Evolutionary conservation across 2,797 vertebrate species (phyloP), one percentile per base, ranked within the genome.

Genomic region (Parambassis ranga): DNA sequence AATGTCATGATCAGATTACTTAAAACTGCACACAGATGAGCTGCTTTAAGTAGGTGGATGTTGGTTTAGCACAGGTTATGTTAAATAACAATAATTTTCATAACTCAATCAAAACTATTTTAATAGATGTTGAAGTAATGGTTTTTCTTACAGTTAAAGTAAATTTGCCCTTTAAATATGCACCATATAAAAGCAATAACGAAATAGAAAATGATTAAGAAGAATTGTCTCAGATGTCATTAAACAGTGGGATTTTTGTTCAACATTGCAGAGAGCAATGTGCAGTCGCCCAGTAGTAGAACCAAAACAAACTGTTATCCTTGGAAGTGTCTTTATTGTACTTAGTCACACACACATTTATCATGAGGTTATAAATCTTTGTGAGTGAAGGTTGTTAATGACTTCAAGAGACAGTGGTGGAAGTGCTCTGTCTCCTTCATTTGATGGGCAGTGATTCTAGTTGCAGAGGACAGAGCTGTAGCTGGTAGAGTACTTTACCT

Each of bases 401-500:
- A 82, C 81, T 82, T 31, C 13, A 58, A 82, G 83, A 84, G 84
- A 85, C 84, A 79, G 77, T 59, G 75, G 78, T 84, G 75, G 77
- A 88, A 78, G 81, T 82, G 65, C 81, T 77, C 80, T 52, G 81
- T 76, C 74, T 81, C 72, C 74, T 83, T 68, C 31, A 63, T 67
- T 77, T 57, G 76, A 71, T 15, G 6, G 14, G 18, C 50, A 72
- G 63, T 67, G 80, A 79, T 77, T 65, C 58, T 73, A 72, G 71
- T 88, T 84, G 75, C 71, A 79, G 66, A 77, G 77, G 86, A 83
- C 85, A 65, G 79, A 71, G 33, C 60, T 8, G 69, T 53, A 74
- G 72, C 88, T 91, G 87, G 87, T 78, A 89, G 88, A 85, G 79
- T 90, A 91, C 88, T 92, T 90, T 84, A 85, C 81, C 79, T 75